A percentile compares a stretch with the other conserved stretches of the same genome.
phyloP scores from a whole-genome alignment of 2,888 invertebrate species.

The Coelopa pilipes region DNA sequence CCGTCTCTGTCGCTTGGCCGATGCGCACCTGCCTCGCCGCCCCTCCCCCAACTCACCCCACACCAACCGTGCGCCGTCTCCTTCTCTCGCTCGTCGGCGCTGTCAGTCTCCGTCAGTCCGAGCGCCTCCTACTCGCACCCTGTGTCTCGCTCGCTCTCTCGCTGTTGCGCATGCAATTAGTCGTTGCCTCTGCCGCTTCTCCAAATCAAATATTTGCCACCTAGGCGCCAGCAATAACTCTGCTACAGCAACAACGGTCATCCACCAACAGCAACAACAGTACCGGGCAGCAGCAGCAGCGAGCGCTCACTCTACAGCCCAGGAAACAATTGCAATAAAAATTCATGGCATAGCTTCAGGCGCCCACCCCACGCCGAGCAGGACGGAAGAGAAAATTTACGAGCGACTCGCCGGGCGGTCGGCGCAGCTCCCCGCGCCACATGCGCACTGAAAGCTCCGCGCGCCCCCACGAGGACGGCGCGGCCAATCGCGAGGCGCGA shows the following conservation, averaged over 20 bases:
- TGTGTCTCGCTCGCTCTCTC: slow-evolving; percentile 8
- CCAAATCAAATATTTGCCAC: slow-evolving; percentile 41
- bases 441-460: slow-evolving; percentile 58
- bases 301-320: slow-evolving; percentile 36
- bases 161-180: slow-evolving; percentile 34
- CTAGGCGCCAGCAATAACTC: slow-evolving; percentile 5
- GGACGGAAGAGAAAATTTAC: slow-evolving; percentile 10
- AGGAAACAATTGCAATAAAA: slow-evolving; percentile 35
- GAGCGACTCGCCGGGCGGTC: slow-evolving; percentile 13
- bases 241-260: slow-evolving; percentile 28
- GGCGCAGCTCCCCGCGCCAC: slow-evolving; percentile 40
- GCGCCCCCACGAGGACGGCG: slow-evolving; percentile 27
- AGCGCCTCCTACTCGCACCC: neutral
- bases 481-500: slow-evolving; percentile 54
- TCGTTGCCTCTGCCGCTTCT: slow-evolving; percentile 30
- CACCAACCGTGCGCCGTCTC: neutral
- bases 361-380: slow-evolving; percentile 32
- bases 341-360: slow-evolving; percentile 34
- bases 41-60: slow-evolving; percentile 15
- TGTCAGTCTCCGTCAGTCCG: neutral
- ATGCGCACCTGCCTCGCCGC: slow-evolving; percentile 3
- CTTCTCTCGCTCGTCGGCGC: neutral
- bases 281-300: slow-evolving; percentile 6
- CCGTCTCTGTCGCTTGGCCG: neutral
- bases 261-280: slow-evolving; percentile 10